These are phyloP conservation scores for Dorcus parallelipipedus DNA, from an alignment of 2,888 invertebrate species.

Conservation along the genomic window DNA sequence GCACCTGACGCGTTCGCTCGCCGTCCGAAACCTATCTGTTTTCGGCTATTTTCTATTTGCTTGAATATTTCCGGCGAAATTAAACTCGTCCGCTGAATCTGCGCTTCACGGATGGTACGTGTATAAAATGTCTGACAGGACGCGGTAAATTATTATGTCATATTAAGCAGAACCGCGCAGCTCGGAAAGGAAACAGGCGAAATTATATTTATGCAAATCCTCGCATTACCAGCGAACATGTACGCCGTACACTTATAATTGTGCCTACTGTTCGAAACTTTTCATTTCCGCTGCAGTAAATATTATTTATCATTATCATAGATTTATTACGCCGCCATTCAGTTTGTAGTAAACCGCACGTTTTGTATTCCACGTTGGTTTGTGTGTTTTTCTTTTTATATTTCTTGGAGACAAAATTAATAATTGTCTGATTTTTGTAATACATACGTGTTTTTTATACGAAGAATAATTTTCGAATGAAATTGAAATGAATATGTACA, in stretches of 20 bases:
- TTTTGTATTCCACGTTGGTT: too few species aligned
- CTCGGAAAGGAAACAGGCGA: background rate
- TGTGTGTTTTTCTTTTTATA: too few species aligned
- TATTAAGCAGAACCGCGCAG: background rate
- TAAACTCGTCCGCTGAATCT: constrained; percentile 18
- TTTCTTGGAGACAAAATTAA: too few species aligned
- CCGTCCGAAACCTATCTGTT: too few species aligned
- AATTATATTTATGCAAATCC: constrained; percentile 2
- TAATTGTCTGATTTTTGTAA: too few species aligned
- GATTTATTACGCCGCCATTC: background rate
- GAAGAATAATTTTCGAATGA: background rate
- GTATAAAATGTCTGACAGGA: background rate
- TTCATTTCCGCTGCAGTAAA: background rate
- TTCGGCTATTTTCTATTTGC: too few species aligned
- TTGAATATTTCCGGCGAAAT: constrained; percentile 17
- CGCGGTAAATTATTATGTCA: background rate
- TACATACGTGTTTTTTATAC: too few species aligned
- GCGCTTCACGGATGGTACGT: background rate
- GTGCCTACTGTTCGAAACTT: background rate
- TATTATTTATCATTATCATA: background rate
- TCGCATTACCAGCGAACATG: background rate
- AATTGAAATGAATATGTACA: background rate
- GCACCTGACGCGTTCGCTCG: too few species aligned
- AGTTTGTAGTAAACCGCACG: too few species aligned
- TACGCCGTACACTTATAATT: background rate